Percentiles rank a stretch among this genome's conserved stretches.
Conservation (phyloP, 2,888 invertebrate species). For the Epistrophella euchroma region DNA sequence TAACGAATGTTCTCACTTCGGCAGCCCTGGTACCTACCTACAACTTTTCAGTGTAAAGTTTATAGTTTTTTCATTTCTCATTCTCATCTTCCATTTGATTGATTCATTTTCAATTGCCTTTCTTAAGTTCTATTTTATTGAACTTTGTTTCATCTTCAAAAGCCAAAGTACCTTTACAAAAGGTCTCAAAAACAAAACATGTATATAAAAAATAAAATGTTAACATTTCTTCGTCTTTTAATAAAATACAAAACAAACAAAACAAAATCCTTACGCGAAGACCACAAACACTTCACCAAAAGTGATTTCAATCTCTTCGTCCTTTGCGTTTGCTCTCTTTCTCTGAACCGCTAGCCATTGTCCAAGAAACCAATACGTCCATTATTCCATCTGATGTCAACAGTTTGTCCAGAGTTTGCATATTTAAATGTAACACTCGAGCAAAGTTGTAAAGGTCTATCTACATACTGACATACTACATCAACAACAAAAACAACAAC, state of each 20-base stretch:
- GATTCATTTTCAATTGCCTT: too few species aligned
- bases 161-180: too few species aligned
- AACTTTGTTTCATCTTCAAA: too few species aligned
- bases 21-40: too few species aligned
- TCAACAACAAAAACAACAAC: background rate
- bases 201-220: too few species aligned
- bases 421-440: conserved; percentile 75
- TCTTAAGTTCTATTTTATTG: too few species aligned
- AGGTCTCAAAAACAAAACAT: too few species aligned
- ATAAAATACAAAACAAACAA: conserved; percentile 15
- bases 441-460: conserved; percentile 35
- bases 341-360: conserved; percentile 53
- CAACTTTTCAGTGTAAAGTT: too few species aligned
- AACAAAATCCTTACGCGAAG: background rate
- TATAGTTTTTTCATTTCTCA: too few species aligned
- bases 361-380: conserved; percentile 58
- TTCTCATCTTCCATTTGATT: too few species aligned
- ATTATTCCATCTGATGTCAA: conserved; percentile 74
- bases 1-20: too few species aligned
- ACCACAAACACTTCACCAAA: conserved; percentile 29
- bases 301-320: conserved; percentile 61
- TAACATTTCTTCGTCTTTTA: background rate
- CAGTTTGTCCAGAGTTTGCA: conserved; percentile 76
- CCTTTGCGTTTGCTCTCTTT: background rate
- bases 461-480: conserved; percentile 19